Conservation (phyloP, 2,113 vertebrate species). For the Lasiurus cinereus region DNA sequence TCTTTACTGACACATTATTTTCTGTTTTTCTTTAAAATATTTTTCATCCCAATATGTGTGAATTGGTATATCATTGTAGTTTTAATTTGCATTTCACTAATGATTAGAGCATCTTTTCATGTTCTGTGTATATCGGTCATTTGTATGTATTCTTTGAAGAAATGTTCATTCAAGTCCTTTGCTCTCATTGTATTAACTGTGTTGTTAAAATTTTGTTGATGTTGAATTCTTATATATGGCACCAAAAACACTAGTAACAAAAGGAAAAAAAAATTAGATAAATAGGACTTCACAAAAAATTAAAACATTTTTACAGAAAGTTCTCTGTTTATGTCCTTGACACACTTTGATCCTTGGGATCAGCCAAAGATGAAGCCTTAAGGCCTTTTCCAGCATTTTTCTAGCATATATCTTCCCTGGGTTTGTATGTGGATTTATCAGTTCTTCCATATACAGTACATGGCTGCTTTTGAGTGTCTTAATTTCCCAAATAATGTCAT, state of each 20-base stretch:
- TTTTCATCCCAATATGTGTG: not conserved
- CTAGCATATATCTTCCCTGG: not conserved
- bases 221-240: not conserved
- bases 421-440: not conserved
- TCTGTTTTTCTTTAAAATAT: not conserved
- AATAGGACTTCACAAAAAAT: not conserved
- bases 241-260: not conserved
- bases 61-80: not conserved
- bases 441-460: not conserved
- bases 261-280: not conserved
- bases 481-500: not conserved
- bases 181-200: not conserved
- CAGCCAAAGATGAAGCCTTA: not conserved
- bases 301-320: not conserved
- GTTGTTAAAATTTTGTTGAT: not conserved
- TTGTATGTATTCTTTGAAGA: not conserved
- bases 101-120: not conserved
- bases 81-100: not conserved
- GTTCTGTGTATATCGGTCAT: not conserved
- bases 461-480: not conserved
- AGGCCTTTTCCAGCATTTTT: not conserved
- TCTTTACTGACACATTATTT: not conserved
- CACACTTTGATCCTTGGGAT: not conserved
- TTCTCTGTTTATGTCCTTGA: not conserved
- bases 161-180: not conserved